Evolutionary conservation across 2,888 invertebrate species (phyloP), one percentile per base, ranked within the genome.

Genomic region (Yponomeuta evonymella): DNA sequence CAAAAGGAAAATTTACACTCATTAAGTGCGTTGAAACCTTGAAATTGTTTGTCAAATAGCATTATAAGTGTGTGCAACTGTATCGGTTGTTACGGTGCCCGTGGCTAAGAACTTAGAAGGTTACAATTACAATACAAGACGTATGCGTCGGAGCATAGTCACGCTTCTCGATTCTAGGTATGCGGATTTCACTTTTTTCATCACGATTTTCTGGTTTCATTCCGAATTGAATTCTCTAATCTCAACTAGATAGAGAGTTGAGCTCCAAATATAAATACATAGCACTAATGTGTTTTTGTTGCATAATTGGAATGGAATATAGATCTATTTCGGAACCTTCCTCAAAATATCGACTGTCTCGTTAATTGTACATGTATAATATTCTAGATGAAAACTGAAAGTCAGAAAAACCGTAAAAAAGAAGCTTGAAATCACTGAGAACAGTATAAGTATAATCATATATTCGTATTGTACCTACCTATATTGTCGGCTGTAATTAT

Each of bases 121-220:
- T 67, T 67, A 67, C 30, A 1, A 43, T 43, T 43, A 43, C 43
- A 43, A 43, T 43, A 43, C 8, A 29, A 30, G 43, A 65, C 65
- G 65, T 65, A 67, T 67, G 48, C 23, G 33, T 23, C n/a, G 36
- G 11, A 65, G 2, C 65, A 48, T 9, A 43, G 67, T 65, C 65
- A 65, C 65, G 65, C 23, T 43, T 36, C 67, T 33, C 43, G 23
- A 36, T 67, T 43, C 36, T 36, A 66, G 15, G 8, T 36, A 43
- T 12, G 48, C 48, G 15, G 67, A 67, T 67, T 67, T 67, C 67
- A 43, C 67, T 67, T 67, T 67, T 64, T 58, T 67, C 29, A 33
- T 67, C 67, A 43, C 67, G 67, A 48, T 67, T 23, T 67, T n/a
- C 33, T 58, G 51, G 51, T 58, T 58, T 58, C 51, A 15, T 58